phyloP scores from a whole-genome alignment of 2,113 vertebrate species.

The Notechis scutatus region DNA sequence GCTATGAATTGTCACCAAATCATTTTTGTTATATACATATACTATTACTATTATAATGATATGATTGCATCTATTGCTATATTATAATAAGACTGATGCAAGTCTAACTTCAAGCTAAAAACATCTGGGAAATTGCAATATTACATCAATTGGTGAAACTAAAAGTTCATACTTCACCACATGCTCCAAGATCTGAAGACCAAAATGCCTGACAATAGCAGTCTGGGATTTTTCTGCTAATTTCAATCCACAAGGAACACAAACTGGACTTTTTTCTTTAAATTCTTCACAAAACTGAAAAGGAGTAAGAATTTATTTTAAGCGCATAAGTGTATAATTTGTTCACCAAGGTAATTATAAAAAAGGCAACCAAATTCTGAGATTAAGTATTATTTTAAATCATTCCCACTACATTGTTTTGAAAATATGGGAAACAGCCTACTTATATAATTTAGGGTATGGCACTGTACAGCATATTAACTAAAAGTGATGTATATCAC shows the following conservation, averaged over 20 bases:
- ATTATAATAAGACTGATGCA: fast-evolving
- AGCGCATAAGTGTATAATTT: not conserved
- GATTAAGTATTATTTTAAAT: not conserved
- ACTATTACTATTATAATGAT: not conserved
- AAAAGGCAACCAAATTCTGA: not conserved
- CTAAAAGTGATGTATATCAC: not conserved
- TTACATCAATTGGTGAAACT: not conserved
- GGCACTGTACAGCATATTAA: not conserved
- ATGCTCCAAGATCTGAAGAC: constrained; percentile 95
- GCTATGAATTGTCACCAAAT: not conserved
- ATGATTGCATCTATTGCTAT: not conserved
- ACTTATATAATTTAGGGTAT: not conserved
- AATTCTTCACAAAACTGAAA: constrained; percentile 95
- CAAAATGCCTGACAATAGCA: constrained; percentile 92
- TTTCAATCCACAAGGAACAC: constrained; percentile 90
- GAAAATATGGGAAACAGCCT: not conserved
- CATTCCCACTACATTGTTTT: not conserved
- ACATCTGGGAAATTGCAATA: fast-evolving
- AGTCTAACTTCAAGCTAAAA: not conserved
- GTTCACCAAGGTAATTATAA: not conserved
- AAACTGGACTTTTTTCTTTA: constrained; percentile 90
- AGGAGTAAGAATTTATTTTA: constrained; percentile 6
- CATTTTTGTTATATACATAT: not conserved
- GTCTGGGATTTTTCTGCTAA: constrained; percentile 88
- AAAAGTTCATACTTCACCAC: constrained; percentile 88